phyloP scores from a whole-genome alignment of 2,888 invertebrate genomes.

The Coenonympha glycerion region DNA sequence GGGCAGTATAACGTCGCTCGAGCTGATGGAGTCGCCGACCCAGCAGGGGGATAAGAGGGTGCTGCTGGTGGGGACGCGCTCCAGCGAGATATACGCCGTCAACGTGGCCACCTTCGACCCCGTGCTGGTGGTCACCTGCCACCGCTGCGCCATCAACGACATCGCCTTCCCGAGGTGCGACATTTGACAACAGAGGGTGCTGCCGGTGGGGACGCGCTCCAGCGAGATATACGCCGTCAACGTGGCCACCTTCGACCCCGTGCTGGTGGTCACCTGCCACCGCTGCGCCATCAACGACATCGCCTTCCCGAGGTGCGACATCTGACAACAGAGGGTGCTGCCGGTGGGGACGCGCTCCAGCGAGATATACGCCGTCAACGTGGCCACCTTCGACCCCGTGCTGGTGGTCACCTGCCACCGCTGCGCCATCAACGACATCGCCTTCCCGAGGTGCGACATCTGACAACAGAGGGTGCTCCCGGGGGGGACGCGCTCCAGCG shows the following conservation, averaged over 20 bases:
- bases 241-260: conserved; percentile 79
- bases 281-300: conserved; percentile 86
- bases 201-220: conserved; percentile 84
- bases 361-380: conserved; percentile 86
- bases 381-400: conserved; percentile 79
- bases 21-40: conserved; percentile 63
- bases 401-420: conserved; percentile 89
- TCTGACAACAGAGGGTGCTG: conserved; percentile 77
- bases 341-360: conserved; percentile 85
- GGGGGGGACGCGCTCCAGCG: conserved; percentile 85
- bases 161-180: conserved; percentile 87
- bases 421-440: conserved; percentile 84
- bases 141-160: conserved; percentile 85
- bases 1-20: conserved; percentile 84
- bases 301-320: conserved; percentile 84
- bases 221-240: conserved; percentile 89
- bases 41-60: conserved; percentile 61
- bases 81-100: conserved; percentile 88
- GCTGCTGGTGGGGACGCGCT: conserved; percentile 84
- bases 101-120: conserved; percentile 80
- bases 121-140: conserved; percentile 86
- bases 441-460: conserved; percentile 84
- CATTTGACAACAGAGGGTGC: conserved; percentile 67
- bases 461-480: conserved; percentile 80
- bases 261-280: conserved; percentile 88